These are phyloP conservation scores for Phalangium opilio DNA, from an alignment of 2,888 invertebrate species.

Conservation along the genomic window DNA sequence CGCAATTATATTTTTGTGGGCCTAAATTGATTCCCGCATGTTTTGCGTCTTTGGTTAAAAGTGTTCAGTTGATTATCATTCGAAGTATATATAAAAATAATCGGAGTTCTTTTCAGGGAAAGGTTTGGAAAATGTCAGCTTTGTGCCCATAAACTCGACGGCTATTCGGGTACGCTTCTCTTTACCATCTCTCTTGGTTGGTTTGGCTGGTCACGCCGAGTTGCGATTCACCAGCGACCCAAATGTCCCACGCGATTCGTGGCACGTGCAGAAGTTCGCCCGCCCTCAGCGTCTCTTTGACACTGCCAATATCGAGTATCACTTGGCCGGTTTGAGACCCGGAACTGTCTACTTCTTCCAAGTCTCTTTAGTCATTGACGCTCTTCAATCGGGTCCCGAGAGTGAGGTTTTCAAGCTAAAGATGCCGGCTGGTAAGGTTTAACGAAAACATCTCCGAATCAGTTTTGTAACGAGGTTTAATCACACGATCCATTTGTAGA, in stretches of 20 bases:
- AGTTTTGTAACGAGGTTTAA: too few relatives aligned
- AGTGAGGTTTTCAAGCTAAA: conserved; percentile 59
- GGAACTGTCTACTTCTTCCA: conserved; percentile 67
- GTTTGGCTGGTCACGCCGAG: conserved; percentile 71
- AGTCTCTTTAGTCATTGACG: conserved; percentile 59
- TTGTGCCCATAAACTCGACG: conserved; percentile 54
- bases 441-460: too few relatives aligned
- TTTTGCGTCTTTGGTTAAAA: too few relatives aligned
- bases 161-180: conserved; percentile 67
- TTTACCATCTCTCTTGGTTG: conserved; percentile 64
- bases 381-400: conserved; percentile 57
- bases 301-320: conserved; percentile 69
- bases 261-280: conserved; percentile 72
- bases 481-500: too few relatives aligned
- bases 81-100: not conserved
- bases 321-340: conserved; percentile 55
- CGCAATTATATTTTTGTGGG: too few relatives aligned
- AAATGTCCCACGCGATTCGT: conserved; percentile 31
- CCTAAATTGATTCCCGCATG: too few relatives aligned
- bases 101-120: conserved; percentile 12
- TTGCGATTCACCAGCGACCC: conserved; percentile 57
- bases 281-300: conserved; percentile 72
- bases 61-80: too few relatives aligned
- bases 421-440: conserved; percentile 38
- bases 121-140: conserved; percentile 22